Base-by-base conservation (phyloP, 1,140 invertebrate genomes). In the Drosophila dunni region DNA sequence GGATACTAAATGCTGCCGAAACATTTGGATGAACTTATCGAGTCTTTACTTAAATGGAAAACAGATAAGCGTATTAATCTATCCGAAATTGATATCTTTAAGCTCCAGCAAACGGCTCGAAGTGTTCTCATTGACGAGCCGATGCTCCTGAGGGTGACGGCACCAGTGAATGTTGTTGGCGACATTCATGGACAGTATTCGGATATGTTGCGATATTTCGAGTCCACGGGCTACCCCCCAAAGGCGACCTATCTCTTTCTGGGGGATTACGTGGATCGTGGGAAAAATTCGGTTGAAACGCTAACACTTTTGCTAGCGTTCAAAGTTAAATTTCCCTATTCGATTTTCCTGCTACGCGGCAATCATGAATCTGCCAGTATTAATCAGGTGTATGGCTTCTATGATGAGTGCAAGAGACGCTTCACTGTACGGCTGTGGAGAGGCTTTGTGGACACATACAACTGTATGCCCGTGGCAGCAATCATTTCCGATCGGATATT, bases 141-240 rank as follows among this genome's bases (percentile, higher is more conserved):
- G 7, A 99, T 99, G 93, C 93, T 99, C 75, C 94, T 99, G 79
- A 98, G 99, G 93, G 93, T 99, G 66, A 98, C 99, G 93, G 98
- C 98, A 50, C 98, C 98, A 48, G 93, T 99, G 34, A 99, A 99
- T 94, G 99, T 99, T 84, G 99, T 98, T 94, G 97, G 97, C 93
- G 99, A 99, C 93, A 99, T 99, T 88, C 99, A 99, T 93, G 99
- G 99, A 67, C 97, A 98, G 93, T 99, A 99, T 92, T 98, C 98
- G 92, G 99, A 99, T 94, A 94, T 99, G 33, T 93, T 99, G 71
- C 95, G 98, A 89, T 94, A 99, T 73, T 99, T 99, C 93, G 98
- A 99, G 91, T 99, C 99, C 92, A 98, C 98, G 60, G 98, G 98
- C n/a, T 99, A 99, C 93, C 99, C 99, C 38, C 99, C 99, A 33